Conservation (phyloP, 37 sponge, comb jelly and placozoan genomes). For the Ianthella basta region DNA sequence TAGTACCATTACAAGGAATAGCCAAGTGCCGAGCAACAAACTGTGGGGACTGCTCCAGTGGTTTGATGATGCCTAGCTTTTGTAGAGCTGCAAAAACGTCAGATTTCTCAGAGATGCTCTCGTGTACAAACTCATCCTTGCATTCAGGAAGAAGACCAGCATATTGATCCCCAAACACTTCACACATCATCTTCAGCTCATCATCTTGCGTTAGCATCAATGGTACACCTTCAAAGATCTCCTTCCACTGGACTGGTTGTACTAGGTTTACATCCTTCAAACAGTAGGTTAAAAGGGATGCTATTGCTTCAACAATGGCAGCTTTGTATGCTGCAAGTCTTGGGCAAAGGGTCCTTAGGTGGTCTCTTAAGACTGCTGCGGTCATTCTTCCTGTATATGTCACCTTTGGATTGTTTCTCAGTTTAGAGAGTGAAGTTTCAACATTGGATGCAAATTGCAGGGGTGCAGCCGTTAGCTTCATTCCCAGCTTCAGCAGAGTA, state of each 20-base stretch:
- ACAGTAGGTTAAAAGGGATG: neutral
- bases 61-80: neutral
- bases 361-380: constrained; percentile 12
- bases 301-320: neutral
- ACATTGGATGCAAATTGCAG: neutral
- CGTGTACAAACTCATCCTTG: constrained; percentile 24
- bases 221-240: constrained; percentile 31
- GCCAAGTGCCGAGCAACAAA: constrained; percentile 34
- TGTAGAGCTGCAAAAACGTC: neutral
- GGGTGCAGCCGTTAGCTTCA: constrained; percentile 16
- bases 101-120: neutral
- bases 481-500: neutral
- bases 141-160: constrained; percentile 43
- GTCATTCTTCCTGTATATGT: neutral
- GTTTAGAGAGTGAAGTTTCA: neutral
- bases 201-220: constrained; percentile 47
- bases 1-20: neutral
- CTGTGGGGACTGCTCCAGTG: neutral
- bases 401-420: too few species aligned
- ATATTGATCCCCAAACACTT: constrained; percentile 19
- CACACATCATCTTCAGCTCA: neutral
- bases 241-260: constrained; percentile 1
- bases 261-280: neutral
- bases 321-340: neutral
- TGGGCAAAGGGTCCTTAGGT: neutral